phyloP scores from a whole-genome alignment of 2,113 vertebrate genomes.

The Hoplias malabaricus region DNA sequence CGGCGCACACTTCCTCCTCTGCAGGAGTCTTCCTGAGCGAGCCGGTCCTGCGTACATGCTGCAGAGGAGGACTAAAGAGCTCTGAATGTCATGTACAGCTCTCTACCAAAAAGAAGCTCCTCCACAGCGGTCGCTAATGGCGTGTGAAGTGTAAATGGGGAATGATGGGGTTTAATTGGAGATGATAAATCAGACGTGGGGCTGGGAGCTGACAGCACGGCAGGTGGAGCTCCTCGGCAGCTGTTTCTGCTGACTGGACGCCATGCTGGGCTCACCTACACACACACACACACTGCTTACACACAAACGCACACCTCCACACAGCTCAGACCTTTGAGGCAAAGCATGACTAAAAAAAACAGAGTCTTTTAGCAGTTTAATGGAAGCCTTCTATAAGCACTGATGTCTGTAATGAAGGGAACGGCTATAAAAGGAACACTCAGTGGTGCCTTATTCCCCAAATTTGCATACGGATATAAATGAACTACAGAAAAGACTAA shows the following conservation, averaged over 20 bases:
- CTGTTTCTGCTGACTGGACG: background rate
- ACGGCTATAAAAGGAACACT: background rate
- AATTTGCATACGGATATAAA: too few relatives aligned
- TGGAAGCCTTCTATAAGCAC: background rate
- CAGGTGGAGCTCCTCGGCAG: constrained; percentile 14
- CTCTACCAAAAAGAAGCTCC: background rate
- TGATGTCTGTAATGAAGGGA: background rate
- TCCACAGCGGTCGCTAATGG: background rate
- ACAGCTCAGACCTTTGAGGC: background rate
- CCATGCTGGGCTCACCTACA: background rate
- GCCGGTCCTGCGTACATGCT: background rate
- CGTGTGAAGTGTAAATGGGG: constrained; percentile 1
- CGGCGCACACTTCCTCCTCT: background rate
- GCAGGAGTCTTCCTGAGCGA: background rate
- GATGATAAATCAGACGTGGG: background rate
- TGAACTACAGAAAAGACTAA: too few relatives aligned
- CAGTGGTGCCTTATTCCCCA: too few relatives aligned
- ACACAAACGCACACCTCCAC: background rate
- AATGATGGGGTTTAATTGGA: background rate
- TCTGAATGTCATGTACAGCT: background rate
- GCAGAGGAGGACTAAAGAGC: background rate
- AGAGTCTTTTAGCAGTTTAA: background rate
- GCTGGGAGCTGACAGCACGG: constrained; percentile 1
- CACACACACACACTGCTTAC: background rate
- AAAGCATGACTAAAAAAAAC: background rate